These are phyloP conservation scores for Pipra filicauda DNA, from an alignment of 2,113 vertebrate genomes.

Conservation along the genomic window DNA sequence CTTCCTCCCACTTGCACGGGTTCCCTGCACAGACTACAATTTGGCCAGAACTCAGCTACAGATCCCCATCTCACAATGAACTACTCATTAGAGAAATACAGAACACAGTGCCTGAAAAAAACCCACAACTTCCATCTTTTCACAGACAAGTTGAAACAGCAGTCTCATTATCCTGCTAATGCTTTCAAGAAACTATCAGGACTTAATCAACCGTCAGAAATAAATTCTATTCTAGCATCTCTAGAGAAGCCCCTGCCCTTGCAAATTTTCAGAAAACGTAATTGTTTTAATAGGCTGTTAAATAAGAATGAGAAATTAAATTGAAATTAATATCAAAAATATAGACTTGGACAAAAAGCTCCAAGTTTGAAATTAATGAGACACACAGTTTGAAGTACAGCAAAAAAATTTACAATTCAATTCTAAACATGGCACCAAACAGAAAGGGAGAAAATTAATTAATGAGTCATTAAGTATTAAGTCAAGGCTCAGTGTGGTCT, in stretches of 20 bases:
- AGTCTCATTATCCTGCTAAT: background rate
- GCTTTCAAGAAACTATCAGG: background rate
- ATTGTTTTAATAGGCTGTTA: background rate
- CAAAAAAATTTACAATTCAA: background rate
- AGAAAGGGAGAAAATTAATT: conserved; percentile 22
- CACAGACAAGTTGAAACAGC: background rate
- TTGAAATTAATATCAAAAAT: background rate
- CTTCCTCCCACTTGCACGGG: background rate
- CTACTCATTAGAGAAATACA: background rate
- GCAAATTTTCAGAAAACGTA: background rate
- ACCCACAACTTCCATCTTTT: background rate
- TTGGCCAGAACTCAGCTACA: background rate
- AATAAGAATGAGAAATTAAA: background rate
- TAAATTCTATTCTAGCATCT: background rate
- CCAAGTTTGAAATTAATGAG: background rate
- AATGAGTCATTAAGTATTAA: background rate
- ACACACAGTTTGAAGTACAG: background rate
- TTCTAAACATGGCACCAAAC: background rate
- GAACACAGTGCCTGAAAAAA: background rate
- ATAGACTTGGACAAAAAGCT: background rate
- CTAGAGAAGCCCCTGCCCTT: background rate
- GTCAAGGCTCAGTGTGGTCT: background rate
- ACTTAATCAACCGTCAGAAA: background rate
- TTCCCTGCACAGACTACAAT: background rate
- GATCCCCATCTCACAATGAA: background rate